Evolutionary conservation across 2,797 vertebrate genomes (phyloP).

Genomic region (Myotis vivesi): DNA sequence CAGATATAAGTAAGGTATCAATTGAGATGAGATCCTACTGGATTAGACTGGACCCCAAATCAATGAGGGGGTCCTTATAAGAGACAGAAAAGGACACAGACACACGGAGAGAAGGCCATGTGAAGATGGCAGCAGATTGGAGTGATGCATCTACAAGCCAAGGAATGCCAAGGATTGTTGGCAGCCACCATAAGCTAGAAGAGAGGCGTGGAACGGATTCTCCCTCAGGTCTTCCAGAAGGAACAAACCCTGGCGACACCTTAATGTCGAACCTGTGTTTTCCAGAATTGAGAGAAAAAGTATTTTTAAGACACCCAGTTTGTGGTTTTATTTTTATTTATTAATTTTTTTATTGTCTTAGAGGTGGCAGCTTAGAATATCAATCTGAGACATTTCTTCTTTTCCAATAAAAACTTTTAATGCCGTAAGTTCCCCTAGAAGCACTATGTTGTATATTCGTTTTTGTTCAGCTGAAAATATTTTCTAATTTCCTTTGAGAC

Average conservation of each 20-base stretch:
- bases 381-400: neutral
- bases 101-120: accelerated
- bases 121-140: too few relatives aligned
- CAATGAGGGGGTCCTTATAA: accelerated
- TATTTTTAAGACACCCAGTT: neutral
- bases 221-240: neutral
- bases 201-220: accelerated
- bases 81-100: neutral
- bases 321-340: neutral
- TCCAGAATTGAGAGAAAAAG: neutral
- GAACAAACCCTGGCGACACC: neutral
- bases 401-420: neutral
- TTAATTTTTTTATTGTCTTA: neutral
- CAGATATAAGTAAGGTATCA: too few relatives aligned
- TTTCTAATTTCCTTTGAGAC: neutral
- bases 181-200: too few relatives aligned
- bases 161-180: neutral
- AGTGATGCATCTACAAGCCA: neutral
- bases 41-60: neutral
- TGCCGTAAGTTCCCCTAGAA: neutral
- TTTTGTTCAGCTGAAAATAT: neutral
- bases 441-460: neutral
- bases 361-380: neutral
- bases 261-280: neutral
- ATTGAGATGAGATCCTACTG: neutral